phyloP scores from a whole-genome alignment of 2,797 vertebrate genomes.

The Eulemur mongoz region DNA sequence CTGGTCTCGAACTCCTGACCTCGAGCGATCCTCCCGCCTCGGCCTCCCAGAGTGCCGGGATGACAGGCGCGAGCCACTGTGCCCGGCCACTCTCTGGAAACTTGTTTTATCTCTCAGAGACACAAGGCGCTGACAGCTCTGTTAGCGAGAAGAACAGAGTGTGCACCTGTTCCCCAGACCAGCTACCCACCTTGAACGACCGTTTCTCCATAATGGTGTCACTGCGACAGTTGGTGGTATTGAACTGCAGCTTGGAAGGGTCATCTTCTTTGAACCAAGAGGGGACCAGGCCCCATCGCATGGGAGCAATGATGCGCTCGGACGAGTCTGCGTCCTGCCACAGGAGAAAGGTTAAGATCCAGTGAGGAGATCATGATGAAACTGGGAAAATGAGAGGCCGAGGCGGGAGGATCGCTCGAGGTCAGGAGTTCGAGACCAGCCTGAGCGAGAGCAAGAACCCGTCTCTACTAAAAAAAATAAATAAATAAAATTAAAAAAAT shows the following conservation, averaged over 20 bases:
- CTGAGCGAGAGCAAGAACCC: too few relatives aligned
- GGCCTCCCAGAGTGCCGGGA: too few relatives aligned
- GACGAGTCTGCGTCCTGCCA: slow-evolving; percentile 91
- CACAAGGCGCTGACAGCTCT: background rate
- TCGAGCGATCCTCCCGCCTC: too few relatives aligned
- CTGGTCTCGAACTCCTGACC: too few relatives aligned
- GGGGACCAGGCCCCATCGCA: slow-evolving; percentile 97
- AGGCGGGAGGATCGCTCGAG: too few relatives aligned
- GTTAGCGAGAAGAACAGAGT: background rate
- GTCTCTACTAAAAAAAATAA: too few relatives aligned
- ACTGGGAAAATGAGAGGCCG: background rate
- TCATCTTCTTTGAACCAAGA: slow-evolving; percentile 93
- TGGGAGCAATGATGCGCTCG: slow-evolving; percentile 91
- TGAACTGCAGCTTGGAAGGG: slow-evolving; percentile 93
- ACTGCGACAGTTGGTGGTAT: slow-evolving; percentile 95
- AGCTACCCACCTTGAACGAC: slow-evolving; percentile 91
- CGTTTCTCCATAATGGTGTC: slow-evolving; percentile 94
- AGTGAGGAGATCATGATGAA: slow-evolving; percentile 29
- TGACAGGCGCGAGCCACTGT: too few relatives aligned
- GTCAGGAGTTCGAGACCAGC: too few relatives aligned
- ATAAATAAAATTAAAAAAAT: too few relatives aligned
- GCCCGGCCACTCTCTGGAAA: background rate
- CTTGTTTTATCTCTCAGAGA: background rate
- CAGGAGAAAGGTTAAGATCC: background rate
- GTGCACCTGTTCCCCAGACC: background rate